Conservation (phyloP, 2,888 invertebrate genomes). For the Clitarchus hookeri region DNA sequence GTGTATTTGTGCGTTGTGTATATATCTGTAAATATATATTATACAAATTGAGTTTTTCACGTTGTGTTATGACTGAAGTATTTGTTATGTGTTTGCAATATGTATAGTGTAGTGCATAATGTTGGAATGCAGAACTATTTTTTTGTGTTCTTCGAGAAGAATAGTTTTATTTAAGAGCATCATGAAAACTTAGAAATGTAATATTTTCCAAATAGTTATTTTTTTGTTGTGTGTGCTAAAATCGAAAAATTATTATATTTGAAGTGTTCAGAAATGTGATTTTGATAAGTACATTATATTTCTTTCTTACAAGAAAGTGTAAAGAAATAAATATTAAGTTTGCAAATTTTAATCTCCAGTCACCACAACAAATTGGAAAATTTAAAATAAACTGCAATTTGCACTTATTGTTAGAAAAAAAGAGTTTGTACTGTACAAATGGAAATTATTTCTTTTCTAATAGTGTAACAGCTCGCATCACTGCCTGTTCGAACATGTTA, state of each 20-base stretch:
- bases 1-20: background rate
- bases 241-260: background rate
- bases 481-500: conserved; percentile 4
- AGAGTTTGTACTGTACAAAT: background rate
- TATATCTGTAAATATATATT: background rate
- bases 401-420: background rate
- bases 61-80: conserved; percentile 2
- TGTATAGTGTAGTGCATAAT: conserved; percentile 1
- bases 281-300: background rate
- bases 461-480: background rate
- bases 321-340: background rate
- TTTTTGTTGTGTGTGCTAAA: background rate
- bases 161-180: background rate
- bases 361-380: background rate
- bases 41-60: background rate
- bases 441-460: background rate
- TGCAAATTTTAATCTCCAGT: background rate
- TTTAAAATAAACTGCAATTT: background rate
- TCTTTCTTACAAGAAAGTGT: background rate
- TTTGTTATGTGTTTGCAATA: conserved; percentile 14
- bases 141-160: background rate
- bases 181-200: background rate
- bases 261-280: background rate
- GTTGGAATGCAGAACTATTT: background rate
- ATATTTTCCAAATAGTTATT: background rate